These are phyloP conservation scores for Otis tarda DNA, from an alignment of 2,113 vertebrate species.

Conservation along the genomic window DNA sequence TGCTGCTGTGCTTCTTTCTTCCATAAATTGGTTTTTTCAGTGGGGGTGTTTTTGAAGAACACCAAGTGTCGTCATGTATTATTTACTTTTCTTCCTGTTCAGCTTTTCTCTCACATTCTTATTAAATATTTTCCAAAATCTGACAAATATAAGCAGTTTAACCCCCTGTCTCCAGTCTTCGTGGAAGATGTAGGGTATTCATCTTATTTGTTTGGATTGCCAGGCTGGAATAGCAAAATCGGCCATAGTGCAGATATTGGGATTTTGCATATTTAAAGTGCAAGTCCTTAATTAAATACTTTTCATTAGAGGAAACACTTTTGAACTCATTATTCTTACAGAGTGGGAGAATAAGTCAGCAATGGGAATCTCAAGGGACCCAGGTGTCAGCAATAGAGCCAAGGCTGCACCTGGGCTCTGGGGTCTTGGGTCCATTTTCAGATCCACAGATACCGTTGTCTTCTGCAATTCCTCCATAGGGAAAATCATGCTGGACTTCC, in stretches of 20 bases:
- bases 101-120: not conserved
- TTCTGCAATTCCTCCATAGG: not conserved
- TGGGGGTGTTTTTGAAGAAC: not conserved
- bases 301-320: not conserved
- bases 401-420: not conserved
- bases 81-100: not conserved
- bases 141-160: not conserved
- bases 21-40: not conserved
- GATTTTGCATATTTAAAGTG: not conserved
- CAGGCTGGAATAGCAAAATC: not conserved
- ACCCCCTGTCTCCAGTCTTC: not conserved
- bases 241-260: not conserved
- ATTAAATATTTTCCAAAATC: not conserved
- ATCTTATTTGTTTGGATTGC: not conserved
- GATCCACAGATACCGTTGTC: not conserved
- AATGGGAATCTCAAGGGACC: not conserved
- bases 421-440: not conserved
- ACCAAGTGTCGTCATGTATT: not conserved
- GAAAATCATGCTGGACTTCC: not conserved
- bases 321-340: not conserved
- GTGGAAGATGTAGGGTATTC: not conserved
- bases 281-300: not conserved
- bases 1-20: not conserved
- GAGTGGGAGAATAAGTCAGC: not conserved
- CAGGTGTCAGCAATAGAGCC: not conserved